A percentile compares a stretch with the other conserved stretches of the same genome.
Evolutionary conservation across 2,888 invertebrate species (phyloP).

Genomic region (Hirtodrosophila histrioides): DNA sequence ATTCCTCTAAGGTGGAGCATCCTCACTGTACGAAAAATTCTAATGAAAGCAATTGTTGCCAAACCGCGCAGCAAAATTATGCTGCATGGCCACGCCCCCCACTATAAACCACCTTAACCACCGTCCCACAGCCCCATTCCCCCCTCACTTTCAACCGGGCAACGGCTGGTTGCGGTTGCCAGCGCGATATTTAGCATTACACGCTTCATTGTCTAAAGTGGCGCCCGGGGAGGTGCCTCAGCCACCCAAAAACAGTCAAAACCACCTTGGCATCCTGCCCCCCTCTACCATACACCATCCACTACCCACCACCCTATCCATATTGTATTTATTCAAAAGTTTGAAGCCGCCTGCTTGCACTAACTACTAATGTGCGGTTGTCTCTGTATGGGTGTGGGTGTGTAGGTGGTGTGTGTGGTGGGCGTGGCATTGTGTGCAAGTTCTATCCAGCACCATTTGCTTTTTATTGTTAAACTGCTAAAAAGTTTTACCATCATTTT

Average conservation of each 20-base stretch:
- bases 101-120: conserved; percentile 2
- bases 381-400: conserved; percentile 21
- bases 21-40: conserved; percentile 56
- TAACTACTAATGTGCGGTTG: conserved; percentile 79
- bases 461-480: conserved; percentile 77
- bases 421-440: conserved; percentile 64
- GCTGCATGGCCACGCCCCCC: conserved; percentile 59
- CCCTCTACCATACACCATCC: background rate
- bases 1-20: conserved; percentile 66
- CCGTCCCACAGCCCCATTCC: background rate
- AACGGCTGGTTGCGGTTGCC: conserved; percentile 68
- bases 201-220: conserved; percentile 81
- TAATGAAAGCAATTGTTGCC: conserved; percentile 81
- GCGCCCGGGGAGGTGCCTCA: conserved; percentile 62
- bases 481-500: conserved; percentile 76
- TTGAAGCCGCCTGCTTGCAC: conserved; percentile 77
- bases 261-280: conserved; percentile 7
- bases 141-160: conserved; percentile 12
- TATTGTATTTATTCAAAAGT: conserved; percentile 80
- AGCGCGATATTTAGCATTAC: conserved; percentile 77
- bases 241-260: background rate
- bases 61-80: conserved; percentile 80
- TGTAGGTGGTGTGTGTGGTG: conserved; percentile 14
- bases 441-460: conserved; percentile 76
- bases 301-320: conserved; percentile 11